phyloP scores from a whole-genome alignment of 2,888 invertebrate species.

The Odontocolon sp. region DNA sequence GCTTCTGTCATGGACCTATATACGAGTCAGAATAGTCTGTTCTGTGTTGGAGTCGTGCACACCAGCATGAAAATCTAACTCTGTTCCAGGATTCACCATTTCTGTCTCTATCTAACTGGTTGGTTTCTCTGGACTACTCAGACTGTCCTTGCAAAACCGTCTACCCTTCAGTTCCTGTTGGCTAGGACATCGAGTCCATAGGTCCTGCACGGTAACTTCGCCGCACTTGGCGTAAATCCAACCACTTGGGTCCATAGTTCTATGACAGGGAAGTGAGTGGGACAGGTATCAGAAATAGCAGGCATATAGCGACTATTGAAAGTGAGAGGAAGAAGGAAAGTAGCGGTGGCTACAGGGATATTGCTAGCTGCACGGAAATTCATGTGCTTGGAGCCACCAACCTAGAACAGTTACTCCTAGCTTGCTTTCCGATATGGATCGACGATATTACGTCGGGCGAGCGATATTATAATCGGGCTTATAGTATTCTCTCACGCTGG shows the following conservation, averaged over 20 bases:
- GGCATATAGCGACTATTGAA: not conserved
- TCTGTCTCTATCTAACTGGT: not conserved
- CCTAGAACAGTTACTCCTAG: conserved; percentile 3
- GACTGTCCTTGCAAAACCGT: conserved; percentile 13
- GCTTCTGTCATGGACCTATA: conserved; percentile 11
- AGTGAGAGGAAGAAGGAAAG: not conserved
- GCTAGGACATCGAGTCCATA: conserved; percentile 56
- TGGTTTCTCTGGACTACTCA: not conserved
- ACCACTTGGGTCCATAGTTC: conserved; percentile 55
- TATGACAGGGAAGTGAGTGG: not conserved
- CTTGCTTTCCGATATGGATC: conserved; percentile 36
- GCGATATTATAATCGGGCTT: conserved; percentile 49
- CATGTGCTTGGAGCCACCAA: conserved; percentile 30
- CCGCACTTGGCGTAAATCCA: conserved; percentile 70
- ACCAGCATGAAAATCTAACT: not conserved
- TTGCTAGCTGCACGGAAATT: conserved; percentile 54
- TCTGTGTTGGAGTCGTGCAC: not conserved
- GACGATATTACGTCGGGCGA: conserved; percentile 40
- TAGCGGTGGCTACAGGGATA: conserved; percentile 31
- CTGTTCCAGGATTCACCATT: not conserved
- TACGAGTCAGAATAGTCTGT: conserved; percentile 10
- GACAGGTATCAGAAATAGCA: not conserved
- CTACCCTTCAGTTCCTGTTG: conserved; percentile 33
- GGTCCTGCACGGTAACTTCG: not conserved
- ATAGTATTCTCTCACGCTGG: no score